A percentile compares a stretch with the other conserved stretches of the same genome.
These are phyloP conservation scores for Diglossa cyanea DNA, from an alignment of 2,797 vertebrate genomes.

Conservation along the genomic window DNA sequence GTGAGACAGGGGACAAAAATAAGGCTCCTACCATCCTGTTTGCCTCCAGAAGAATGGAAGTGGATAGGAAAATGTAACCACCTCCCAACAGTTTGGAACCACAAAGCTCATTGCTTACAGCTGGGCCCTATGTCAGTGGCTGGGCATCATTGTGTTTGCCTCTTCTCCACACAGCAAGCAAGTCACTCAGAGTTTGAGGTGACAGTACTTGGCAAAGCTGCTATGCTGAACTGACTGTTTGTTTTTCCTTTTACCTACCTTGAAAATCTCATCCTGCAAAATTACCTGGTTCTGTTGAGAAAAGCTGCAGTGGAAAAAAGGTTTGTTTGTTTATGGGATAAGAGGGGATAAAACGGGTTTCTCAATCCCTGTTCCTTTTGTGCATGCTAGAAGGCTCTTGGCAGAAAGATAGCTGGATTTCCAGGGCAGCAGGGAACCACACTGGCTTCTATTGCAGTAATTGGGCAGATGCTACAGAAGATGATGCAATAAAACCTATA, in stretches of 20 bases:
- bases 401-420: constrained; percentile 15
- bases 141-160: not conserved
- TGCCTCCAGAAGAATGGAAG: not conserved
- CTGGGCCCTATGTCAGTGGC: not conserved
- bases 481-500: not conserved
- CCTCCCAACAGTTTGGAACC: not conserved
- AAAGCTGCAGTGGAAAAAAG: not conserved
- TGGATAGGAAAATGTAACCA: not conserved
- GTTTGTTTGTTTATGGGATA: constrained; percentile 17
- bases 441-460: not conserved
- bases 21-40: not conserved
- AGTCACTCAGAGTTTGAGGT: not conserved
- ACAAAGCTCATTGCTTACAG: not conserved
- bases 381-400: not conserved
- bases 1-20: not conserved
- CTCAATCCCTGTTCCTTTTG: not conserved
- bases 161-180: not conserved
- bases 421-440: not conserved
- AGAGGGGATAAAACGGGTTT: not conserved
- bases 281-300: not conserved
- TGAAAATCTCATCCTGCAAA: not conserved
- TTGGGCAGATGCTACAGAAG: not conserved
- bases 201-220: not conserved
- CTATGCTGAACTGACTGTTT: not conserved
- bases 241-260: not conserved